Evolutionary conservation across 2,888 invertebrate species (phyloP), one percentile per base, ranked within the genome.

Genomic region (Ennomos fuscantarius): DNA sequence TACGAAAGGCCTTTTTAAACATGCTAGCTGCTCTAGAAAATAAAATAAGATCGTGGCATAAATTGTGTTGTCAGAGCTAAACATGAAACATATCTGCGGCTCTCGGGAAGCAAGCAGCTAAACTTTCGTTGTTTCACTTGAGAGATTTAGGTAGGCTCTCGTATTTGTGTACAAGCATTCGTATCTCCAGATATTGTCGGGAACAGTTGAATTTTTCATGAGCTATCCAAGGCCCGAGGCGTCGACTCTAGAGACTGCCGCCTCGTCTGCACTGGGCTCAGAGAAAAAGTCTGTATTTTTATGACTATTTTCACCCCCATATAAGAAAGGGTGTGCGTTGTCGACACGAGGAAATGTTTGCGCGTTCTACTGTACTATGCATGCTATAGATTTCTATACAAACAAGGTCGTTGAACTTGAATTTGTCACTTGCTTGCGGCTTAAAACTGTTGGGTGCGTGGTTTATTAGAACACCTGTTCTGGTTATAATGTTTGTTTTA

Each of bases 131-230:
- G 43, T 44, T 50, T 13, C 45, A 11, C 42, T 52, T 9, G 31
- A 43, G 31, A 47, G 40, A 46, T 51, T 51, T 56, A 42, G 41
- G 42, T 37, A 51, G 51, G 42, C 33, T 36, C 40, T 40, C 36
- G 32, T 36, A 44, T 31, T 50, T 40, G 40, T 53, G 40, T 37
- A 51, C 37, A 42, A 41, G 42, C 40, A 40, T 33, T 59, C 47
- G 34, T 48, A 61, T 41, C 39, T 66, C 56, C 65, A 70, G 72
- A 76, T 78, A 74, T 79, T 76, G 77, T 73, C 68, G 72, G 69
- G 66, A 76, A 69, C 66, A 76, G 76, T 82, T 87, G 86, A 84
- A 87, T 88, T 81, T 88, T 89, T 87, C 85, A 89, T 87, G 82
- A 86, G 82, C 73, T 83, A 76, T 84, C 84, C 86, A 85, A 86